A percentile compares a stretch with the other conserved stretches of the same genome.
Evolutionary conservation across 2,113 vertebrate species (phyloP).

Genomic region (Atrichornis clamosus): DNA sequence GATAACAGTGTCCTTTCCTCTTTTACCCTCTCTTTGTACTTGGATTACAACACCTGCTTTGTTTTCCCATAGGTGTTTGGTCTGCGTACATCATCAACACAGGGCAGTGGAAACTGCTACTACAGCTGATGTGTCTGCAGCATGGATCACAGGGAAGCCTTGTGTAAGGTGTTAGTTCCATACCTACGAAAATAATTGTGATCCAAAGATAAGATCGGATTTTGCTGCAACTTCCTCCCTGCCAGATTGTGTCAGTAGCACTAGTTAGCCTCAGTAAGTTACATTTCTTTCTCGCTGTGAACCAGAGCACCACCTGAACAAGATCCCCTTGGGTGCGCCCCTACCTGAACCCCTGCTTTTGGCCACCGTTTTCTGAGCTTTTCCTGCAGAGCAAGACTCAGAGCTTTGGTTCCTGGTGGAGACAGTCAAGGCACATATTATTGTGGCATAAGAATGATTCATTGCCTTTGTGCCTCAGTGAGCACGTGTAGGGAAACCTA

Average conservation of each 20-base stretch:
- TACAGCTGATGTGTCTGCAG: neutral
- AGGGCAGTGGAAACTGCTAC: neutral
- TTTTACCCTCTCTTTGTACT: neutral
- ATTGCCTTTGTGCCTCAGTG: neutral
- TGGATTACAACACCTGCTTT: neutral
- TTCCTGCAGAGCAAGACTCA: neutral
- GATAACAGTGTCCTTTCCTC: neutral
- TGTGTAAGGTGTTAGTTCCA: neutral
- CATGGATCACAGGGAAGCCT: neutral
- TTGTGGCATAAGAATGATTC: neutral
- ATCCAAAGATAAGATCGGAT: neutral
- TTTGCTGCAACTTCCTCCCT: neutral
- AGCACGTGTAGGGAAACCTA: conserved; percentile 24
- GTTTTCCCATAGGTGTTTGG: neutral
- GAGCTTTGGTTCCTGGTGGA: neutral
- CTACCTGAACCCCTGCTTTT: neutral
- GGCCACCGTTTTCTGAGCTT: neutral
- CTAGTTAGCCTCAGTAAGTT: neutral
- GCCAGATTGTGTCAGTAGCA: neutral
- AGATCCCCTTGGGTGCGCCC: neutral
- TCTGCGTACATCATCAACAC: neutral
- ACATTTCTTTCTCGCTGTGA: neutral
- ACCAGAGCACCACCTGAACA: neutral
- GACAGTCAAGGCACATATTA: neutral
- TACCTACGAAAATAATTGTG: neutral